Evolutionary conservation across 2,888 invertebrate species (phyloP), one percentile per base, ranked within the genome.

Genomic region (Sepiola atlantica): DNA sequence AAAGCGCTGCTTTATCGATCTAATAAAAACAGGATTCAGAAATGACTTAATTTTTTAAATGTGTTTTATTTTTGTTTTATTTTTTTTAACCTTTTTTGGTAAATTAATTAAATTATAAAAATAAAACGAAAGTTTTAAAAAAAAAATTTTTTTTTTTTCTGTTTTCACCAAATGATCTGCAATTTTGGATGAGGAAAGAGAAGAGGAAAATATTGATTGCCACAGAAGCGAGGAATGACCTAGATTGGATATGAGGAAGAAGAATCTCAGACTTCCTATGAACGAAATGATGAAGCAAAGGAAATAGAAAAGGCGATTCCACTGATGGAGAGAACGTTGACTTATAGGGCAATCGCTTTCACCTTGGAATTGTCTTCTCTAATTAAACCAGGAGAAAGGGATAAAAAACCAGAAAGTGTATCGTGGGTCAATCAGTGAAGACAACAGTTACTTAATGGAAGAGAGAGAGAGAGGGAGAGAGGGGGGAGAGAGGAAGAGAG

Each of bases 201-300:
- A 77, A 77, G 32, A 77, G 45, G n/a, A 77, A 77, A 77, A 77
- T 77, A 77, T 77, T 77, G 77, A 77, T 77, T 77, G 77, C 77
- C n/a, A 32, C 77, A 77, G n/a, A n/a, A 77, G 45, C 45, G n/a
- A 77, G 77, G n/a, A 77, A 77, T 77, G 77, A 77, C 77, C 77
- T 77, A 32, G n/a, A 77, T 77, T 32, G 32, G 32, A 32, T 77
- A 77, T n/a, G n/a, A 77, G 77, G 77, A 77, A 77, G 77, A n/a
- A 18, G 77, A 77, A 77, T 77, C 32, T n/a, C 77, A 77, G n/a
- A 77, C 77, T 77, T 77, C 77, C 77, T 77, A 77, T 45, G 8
- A 77, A 77, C 77, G 77, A 77, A 77, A 32, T n/a, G 32, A 32
- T 77, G 45, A 45, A 32, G 77, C 77, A 77, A 32, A 77, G 77